Percentiles rank a stretch among this genome's conserved stretches.
Evolutionary conservation across 1,140 invertebrate genomes (phyloP).

Genomic region (Phortica variegata): DNA sequence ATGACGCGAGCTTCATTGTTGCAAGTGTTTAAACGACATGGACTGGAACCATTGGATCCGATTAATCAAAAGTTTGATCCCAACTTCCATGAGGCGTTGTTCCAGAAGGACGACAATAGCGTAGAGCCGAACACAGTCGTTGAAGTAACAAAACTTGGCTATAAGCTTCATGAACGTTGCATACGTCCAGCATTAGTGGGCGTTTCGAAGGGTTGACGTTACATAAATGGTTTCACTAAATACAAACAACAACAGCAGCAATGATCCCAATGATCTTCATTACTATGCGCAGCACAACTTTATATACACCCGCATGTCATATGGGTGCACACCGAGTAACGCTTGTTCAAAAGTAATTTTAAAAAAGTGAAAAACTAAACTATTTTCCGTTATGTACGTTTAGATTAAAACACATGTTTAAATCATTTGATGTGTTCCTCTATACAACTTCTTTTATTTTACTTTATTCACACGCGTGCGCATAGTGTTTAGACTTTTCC

Average conservation of each 20-base stretch:
- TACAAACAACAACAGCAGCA: background rate
- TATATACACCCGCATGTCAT: background rate
- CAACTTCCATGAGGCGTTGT: constrained; percentile 93
- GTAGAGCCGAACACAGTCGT: constrained; percentile 85
- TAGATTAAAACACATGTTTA: too few relatives aligned
- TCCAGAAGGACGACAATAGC: constrained; percentile 82
- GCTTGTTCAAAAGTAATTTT: too few relatives aligned
- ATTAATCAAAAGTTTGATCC: constrained; percentile 94
- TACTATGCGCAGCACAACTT: background rate
- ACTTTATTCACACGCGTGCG: too few relatives aligned
- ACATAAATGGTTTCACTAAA: background rate
- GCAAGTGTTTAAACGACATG: constrained; percentile 87
- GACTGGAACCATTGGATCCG: constrained; percentile 81
- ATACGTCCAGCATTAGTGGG: constrained; percentile 95
- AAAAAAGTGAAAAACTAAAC: too few relatives aligned
- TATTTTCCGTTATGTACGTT: too few relatives aligned
- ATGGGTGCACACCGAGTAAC: too few relatives aligned
- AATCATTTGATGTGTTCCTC: too few relatives aligned
- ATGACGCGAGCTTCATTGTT: constrained; percentile 88
- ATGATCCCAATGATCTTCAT: too few relatives aligned
- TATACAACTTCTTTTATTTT: too few relatives aligned
- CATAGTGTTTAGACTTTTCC: too few relatives aligned
- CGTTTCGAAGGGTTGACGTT: constrained; percentile 70
- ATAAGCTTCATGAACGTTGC: constrained; percentile 89
- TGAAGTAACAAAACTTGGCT: constrained; percentile 92